Evolutionary conservation across 1,140 invertebrate species (phyloP).

Genomic region (Euschistus heros): DNA sequence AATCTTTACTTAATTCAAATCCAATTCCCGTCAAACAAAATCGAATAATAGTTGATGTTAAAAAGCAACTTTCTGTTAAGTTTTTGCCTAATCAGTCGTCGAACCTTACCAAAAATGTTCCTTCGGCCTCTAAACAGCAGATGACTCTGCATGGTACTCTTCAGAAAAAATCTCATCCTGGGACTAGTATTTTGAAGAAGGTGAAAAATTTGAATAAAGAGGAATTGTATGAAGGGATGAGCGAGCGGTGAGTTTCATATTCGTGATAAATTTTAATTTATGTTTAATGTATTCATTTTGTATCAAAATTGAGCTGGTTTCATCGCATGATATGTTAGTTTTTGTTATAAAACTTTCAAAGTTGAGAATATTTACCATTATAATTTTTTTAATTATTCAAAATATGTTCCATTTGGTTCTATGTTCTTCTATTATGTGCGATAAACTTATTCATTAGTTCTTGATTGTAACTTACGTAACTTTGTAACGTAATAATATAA

Average conservation of each 20-base stretch:
- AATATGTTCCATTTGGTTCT: too few species aligned
- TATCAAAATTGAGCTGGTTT: too few species aligned
- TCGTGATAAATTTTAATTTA: too few species aligned
- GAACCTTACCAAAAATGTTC: neutral
- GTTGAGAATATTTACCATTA: too few species aligned
- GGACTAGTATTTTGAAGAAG: neutral
- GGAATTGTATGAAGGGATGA: neutral
- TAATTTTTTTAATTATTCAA: too few species aligned
- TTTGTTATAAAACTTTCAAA: too few species aligned
- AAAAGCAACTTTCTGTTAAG: neutral
- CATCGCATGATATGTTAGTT: too few species aligned
- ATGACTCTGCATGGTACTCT: neutral
- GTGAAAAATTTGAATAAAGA: neutral
- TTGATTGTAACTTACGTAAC: too few species aligned
- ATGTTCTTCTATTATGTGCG: too few species aligned
- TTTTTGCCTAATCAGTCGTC: neutral
- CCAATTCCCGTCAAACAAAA: neutral
- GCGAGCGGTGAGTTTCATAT: neutral
- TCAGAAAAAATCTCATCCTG: constrained; percentile 1
- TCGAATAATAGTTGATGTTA: neutral
- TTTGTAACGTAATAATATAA: too few species aligned
- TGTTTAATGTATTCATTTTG: too few species aligned
- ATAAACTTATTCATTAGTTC: too few species aligned
- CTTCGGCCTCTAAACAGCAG: neutral
- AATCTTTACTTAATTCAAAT: neutral